Evolutionary conservation across 1,140 invertebrate species (phyloP), one percentile per base, ranked within the genome.

Genomic region (Glossosoma conforme): DNA sequence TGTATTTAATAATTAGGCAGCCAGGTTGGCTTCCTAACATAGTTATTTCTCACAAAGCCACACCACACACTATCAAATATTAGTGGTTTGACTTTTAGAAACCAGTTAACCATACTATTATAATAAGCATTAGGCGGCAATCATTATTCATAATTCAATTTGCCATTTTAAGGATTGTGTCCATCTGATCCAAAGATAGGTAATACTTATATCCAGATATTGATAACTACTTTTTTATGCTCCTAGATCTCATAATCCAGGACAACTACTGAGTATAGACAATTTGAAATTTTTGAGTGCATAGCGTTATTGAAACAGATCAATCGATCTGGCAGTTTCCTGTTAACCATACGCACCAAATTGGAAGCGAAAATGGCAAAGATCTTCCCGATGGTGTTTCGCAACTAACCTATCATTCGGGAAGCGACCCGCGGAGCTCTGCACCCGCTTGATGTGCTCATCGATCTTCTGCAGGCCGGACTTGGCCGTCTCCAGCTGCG

Each of bases 361-460:
- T n/a, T n/a, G n/a, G n/a, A 61, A 49, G 49, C 38, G 20, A 15
- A 19, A 45, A 15, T 35, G 43, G 38, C 21, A 14, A 43, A 21
- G 46, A 17, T 52, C 52, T 59, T 62, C 42, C 46, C 50, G 44
- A 59, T 46, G 30, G 40, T 33, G 28, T 37, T n/a, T n/a, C n/a
- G n/a, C n/a, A n/a, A 42, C 65, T 72, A 70, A 72, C 69, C 69
- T 72, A 69, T 74, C 68, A 46, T 66, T 68, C 45, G 61, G 52
- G 59, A 68, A 74, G 54, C 71, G 60, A 62, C 69, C 69, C 20
- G 65, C 62, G 10, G 67, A 67, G 69, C 71, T 69, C 8, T 70
- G 67, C 25, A 74, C 70, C 62, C 68, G 70, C 61, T 74, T 72
- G n/a, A 72, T 74, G 44, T 70, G 68, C 64, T 71, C 70, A 37